Evolutionary conservation across 92 coral and sea anemone genomes (phyloP).

Genomic region (Epizoanthus ramosus): DNA sequence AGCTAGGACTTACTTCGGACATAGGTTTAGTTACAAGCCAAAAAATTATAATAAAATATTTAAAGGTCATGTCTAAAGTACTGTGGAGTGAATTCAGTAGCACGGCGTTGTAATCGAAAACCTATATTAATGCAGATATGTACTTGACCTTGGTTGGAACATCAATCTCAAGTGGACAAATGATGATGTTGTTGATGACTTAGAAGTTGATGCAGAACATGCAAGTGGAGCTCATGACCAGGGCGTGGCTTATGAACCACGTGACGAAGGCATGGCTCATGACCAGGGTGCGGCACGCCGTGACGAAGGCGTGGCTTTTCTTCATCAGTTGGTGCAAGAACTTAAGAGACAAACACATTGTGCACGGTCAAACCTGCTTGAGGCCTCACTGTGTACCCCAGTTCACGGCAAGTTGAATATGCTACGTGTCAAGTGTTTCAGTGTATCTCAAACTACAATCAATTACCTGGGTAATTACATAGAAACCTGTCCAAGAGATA

Average conservation of each 20-base stretch:
- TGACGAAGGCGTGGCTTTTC: slow-evolving; percentile 44
- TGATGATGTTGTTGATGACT: not conserved
- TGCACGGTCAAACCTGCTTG: slow-evolving; percentile 50
- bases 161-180: not conserved
- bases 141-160: slow-evolving; percentile 30
- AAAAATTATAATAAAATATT: no score
- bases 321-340: slow-evolving; percentile 57
- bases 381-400: slow-evolving; percentile 54
- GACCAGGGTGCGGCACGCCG: not conserved
- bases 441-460: no score
- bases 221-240: not conserved
- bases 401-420: slow-evolving; percentile 42
- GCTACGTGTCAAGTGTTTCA: no score
- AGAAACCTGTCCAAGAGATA: no score
- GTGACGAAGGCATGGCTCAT: not conserved
- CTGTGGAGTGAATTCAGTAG: no score
- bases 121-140: not conserved
- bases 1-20: no score
- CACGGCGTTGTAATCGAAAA: not conserved
- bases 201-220: not conserved
- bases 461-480: no score
- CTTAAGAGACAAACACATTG: slow-evolving; percentile 50
- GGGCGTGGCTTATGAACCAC: not conserved
- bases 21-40: no score
- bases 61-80: no score